These are phyloP conservation scores for Trichogramma evanescens DNA, from an alignment of 2,888 invertebrate genomes.

Conservation along the genomic window DNA sequence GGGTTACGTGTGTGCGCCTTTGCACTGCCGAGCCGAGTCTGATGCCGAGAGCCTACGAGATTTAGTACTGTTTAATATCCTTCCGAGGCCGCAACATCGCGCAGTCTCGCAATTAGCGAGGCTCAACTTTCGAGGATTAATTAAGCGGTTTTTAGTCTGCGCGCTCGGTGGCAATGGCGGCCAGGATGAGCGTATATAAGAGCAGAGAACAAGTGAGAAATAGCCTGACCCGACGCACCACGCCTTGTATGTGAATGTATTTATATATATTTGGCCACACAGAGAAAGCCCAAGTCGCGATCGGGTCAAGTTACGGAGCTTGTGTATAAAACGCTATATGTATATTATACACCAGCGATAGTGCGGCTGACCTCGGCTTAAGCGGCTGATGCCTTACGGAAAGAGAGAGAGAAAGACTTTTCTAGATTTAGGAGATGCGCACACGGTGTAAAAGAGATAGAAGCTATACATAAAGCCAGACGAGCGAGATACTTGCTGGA, in stretches of 20 bases:
- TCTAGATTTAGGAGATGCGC: no score
- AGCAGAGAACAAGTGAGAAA: neutral
- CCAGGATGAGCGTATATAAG: conserved; percentile 1
- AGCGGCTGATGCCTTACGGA: neutral
- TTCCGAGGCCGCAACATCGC: neutral
- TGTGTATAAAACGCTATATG: no score
- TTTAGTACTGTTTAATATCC: conserved; percentile 19
- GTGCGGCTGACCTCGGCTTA: neutral
- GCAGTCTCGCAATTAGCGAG: conserved; percentile 31
- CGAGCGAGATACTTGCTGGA: no score
- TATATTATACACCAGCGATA: conserved; percentile 2
- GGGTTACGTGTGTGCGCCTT: no score
- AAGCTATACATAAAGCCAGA: no score
- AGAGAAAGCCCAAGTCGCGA: conserved; percentile 6
- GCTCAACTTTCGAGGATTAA: conserved; percentile 35
- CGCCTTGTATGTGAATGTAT: no score
- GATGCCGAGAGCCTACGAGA: neutral
- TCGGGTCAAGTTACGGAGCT: conserved; percentile 10
- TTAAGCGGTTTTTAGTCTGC: conserved; percentile 29
- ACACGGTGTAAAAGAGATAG: no score
- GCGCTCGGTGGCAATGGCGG: neutral
- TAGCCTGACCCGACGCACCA: no score
- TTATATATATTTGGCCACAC: no score
- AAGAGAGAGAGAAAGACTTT: no score
- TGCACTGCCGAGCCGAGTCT: no score